Evolutionary conservation across 2,113 vertebrate genomes (phyloP), one percentile per base, ranked within the genome.

Genomic region (Ceyx margarethae): DNA sequence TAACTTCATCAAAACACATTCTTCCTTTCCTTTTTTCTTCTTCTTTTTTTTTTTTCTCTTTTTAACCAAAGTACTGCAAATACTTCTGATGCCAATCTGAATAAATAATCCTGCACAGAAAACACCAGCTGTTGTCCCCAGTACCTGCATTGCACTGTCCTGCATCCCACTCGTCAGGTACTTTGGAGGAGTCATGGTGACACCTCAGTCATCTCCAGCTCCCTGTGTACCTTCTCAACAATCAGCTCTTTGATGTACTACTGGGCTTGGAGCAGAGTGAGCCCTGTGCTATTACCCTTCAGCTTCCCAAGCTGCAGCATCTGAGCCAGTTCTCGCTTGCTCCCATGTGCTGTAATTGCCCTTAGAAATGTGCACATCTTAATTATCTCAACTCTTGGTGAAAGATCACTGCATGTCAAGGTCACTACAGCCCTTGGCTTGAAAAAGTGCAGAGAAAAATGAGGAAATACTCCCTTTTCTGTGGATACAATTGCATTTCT

Each of bases 1-100:
- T 81, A 88, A 86, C 66, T 81, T 87, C 81, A 95, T 88, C 96
- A 74, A 94, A 95, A 85, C 73, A 56, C 45, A 18, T 69, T 42
- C 23, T 1, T 54, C 18, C 17, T n/a, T 78, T 65, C 18, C 10
- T 61, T 48, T 29, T 33, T 31, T 26, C 1, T 6, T 25, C 37
- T 37, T 37, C 4, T 37, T 37, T 37, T 50, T 5, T 4, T 3
- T 19, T 22, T 21, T n/a, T 29, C 67, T 6, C 33, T 61, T 89
- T 62, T 23, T 19, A 8, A 67, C 81, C 78, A 83, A 90, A 93
- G 60, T 11, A 65, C 31, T 54, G 54, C 89, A 95, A 91, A 94
- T 77, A 95, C 81, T 84, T 84, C 90, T 82, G 73, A 92, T 85
- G n/a, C 66, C 53, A 82, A 72, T 74, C 61, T 85, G 93, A 88